Conservation (phyloP, 2,113 vertebrate species). For the Melospiza melodia region DNA sequence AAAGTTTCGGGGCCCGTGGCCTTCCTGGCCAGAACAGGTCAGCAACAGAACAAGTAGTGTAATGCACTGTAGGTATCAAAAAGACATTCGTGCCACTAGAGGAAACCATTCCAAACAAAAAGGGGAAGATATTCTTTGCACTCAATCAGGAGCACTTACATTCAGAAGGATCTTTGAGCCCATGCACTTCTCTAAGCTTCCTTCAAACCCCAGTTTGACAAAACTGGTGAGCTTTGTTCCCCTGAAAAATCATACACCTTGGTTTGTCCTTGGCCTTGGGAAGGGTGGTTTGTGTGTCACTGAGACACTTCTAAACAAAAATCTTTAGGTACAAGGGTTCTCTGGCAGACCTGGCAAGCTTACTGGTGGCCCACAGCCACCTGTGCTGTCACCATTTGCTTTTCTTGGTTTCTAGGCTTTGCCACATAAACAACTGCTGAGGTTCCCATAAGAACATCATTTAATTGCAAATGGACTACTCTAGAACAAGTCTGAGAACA, state of each 20-base stretch:
- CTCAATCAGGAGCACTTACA: slow-evolving; percentile 58
- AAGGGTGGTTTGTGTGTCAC: neutral
- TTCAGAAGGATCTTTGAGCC: slow-evolving; percentile 63
- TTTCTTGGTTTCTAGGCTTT: neutral
- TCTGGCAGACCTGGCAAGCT: neutral
- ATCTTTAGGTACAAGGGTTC: neutral
- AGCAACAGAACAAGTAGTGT: slow-evolving; percentile 57
- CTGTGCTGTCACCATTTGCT: neutral
- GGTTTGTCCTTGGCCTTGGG: slow-evolving; percentile 45
- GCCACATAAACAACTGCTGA: neutral
- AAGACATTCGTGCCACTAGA: slow-evolving; percentile 60
- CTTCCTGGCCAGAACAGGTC: slow-evolving; percentile 29
- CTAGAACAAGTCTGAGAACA: neutral
- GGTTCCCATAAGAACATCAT: neutral
- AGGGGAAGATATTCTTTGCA: slow-evolving; percentile 34
- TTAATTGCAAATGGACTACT: neutral
- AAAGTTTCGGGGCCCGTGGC: neutral
- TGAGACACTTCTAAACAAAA: neutral
- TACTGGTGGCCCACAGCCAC: neutral
- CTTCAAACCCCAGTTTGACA: slow-evolving; percentile 14
- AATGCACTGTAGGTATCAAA: slow-evolving; percentile 69
- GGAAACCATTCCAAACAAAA: slow-evolving; percentile 50
- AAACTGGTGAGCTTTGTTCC: slow-evolving; percentile 51
- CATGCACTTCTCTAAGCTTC: slow-evolving; percentile 59
- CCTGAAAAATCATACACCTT: slow-evolving; percentile 65